These are phyloP conservation scores for Linepithema humile DNA, from an alignment of 1,140 invertebrate genomes.

Conservation along the genomic window DNA sequence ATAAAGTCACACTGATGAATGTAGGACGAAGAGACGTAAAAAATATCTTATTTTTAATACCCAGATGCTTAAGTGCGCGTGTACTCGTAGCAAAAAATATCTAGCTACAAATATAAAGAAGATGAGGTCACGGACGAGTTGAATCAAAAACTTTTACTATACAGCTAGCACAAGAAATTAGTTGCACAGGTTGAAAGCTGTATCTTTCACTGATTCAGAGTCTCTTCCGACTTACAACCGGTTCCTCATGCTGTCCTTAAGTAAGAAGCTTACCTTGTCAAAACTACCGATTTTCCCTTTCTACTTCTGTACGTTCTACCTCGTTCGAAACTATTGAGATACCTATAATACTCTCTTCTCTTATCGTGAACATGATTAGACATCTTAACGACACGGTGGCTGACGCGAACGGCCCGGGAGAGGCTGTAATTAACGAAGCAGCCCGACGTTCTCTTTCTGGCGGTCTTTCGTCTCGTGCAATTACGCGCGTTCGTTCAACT, in stretches of 20 bases:
- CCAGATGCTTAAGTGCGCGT: background rate
- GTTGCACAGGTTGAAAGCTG: background rate
- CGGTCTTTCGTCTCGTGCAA: background rate
- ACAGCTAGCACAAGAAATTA: background rate
- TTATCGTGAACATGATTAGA: background rate
- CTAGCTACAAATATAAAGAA: background rate
- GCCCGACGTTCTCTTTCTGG: background rate
- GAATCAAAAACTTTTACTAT: background rate
- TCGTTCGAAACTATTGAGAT: background rate
- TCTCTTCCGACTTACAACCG: background rate
- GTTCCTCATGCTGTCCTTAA: background rate
- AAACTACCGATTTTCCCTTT: background rate
- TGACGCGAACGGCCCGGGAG: background rate
- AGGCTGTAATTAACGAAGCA: background rate
- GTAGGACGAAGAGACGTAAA: background rate
- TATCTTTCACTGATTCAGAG: background rate
- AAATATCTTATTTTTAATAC: background rate
- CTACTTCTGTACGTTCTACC: no score
- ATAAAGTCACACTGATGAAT: no score
- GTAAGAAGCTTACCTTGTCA: constrained; percentile 8
- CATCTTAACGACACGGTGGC: background rate
- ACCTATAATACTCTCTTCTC: background rate
- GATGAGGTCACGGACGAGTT: background rate
- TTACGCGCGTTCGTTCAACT: background rate
- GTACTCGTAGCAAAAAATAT: background rate